phyloP scores from a whole-genome alignment of 1,140 invertebrate species.

The Listronotus bonariensis region DNA sequence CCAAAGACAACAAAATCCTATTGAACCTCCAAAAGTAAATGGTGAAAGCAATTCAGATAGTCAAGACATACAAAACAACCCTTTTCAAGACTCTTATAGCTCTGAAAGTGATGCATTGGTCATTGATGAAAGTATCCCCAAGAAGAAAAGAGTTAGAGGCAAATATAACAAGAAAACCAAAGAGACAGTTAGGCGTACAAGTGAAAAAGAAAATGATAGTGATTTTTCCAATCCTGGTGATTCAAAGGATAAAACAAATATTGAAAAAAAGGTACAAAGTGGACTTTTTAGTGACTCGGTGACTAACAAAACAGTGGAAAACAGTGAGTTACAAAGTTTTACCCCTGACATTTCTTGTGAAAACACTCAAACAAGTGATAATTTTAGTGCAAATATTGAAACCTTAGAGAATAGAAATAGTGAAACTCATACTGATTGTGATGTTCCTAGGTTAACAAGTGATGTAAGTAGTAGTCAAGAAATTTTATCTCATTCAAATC shows the following conservation, averaged over 20 bases:
- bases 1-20: conserved; percentile 29
- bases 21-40: conserved; percentile 40
- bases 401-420: conserved; percentile 1
- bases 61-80: conserved; percentile 32
- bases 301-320: conserved; percentile 4
- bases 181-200: conserved; percentile 4
- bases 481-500: conserved; percentile 49
- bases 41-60: conserved; percentile 39
- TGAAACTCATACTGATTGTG: conserved; percentile 16
- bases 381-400: conserved; percentile 13
- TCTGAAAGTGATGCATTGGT: conserved; percentile 52
- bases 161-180: conserved; percentile 39
- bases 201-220: conserved; percentile 25
- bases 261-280: background rate
- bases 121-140: conserved; percentile 52
- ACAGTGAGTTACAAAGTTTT: background rate
- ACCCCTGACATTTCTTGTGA: conserved; percentile 11
- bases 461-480: conserved; percentile 19
- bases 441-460: conserved; percentile 19
- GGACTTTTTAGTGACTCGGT: background rate
- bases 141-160: conserved; percentile 35
- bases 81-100: conserved; percentile 42
- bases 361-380: conserved; percentile 13
- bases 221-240: conserved; percentile 3
- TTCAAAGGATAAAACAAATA: background rate